phyloP scores from a whole-genome alignment of 2,113 vertebrate genomes.

The Morphnarchus princeps region DNA sequence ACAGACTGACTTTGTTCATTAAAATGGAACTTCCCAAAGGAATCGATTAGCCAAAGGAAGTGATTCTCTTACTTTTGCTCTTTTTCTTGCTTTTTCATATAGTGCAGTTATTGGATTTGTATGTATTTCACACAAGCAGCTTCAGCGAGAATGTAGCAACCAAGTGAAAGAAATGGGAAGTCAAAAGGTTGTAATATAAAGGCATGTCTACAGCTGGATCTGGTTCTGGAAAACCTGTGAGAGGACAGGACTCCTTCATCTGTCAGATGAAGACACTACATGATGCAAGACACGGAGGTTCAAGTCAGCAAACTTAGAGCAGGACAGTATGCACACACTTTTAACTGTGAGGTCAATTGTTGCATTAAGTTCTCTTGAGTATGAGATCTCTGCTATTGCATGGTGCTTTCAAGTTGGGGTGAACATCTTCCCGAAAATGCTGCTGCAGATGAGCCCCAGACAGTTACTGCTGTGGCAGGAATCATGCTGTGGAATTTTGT shows the following conservation, averaged over 20 bases:
- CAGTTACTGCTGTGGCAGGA: background rate
- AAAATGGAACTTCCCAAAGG: background rate
- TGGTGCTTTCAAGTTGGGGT: fast-evolving
- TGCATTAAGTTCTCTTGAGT: background rate
- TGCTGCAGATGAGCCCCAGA: background rate
- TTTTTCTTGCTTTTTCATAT: background rate
- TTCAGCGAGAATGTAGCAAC: background rate
- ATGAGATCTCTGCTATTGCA: background rate
- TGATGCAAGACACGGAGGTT: background rate
- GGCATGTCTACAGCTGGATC: background rate
- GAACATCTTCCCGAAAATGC: background rate
- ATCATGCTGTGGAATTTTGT: background rate
- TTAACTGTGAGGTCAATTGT: background rate
- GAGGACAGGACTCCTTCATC: background rate
- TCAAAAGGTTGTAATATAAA: background rate
- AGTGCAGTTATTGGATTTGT: background rate
- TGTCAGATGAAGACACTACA: background rate
- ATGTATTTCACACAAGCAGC: background rate
- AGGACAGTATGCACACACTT: background rate
- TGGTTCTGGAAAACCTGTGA: background rate
- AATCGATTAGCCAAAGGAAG: background rate
- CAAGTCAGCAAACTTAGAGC: background rate
- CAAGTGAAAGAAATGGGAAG: background rate
- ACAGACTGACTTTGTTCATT: background rate
- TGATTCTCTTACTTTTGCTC: background rate